phyloP scores from a whole-genome alignment of 2,888 invertebrate species.

The Lithosia quadra region DNA sequence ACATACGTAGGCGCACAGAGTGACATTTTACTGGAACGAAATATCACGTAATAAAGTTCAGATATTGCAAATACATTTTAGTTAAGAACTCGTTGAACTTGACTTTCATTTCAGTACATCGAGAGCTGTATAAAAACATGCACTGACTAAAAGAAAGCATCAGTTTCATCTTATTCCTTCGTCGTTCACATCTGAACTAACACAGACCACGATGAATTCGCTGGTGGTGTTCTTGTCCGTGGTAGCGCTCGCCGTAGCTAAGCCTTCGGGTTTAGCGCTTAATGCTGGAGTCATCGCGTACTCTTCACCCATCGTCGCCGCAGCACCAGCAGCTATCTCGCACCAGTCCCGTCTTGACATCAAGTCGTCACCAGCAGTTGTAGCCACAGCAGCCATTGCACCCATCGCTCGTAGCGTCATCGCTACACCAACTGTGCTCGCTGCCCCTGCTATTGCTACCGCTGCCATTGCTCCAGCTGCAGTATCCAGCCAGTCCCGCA shows the following conservation, averaged over 20 bases:
- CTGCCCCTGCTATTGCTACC: conserved; percentile 52
- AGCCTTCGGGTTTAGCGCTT: conserved; percentile 44
- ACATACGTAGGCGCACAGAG: no score
- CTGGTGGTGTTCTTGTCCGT: conserved; percentile 89
- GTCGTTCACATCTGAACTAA: conserved; percentile 78
- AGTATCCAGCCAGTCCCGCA: conserved; percentile 72
- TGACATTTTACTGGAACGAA: conserved; percentile 13
- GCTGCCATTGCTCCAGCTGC: conserved; percentile 65
- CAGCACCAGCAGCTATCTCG: conserved; percentile 63
- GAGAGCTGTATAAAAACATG: conserved; percentile 75
- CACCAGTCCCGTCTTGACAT: conserved; percentile 66
- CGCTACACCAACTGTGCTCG: conserved; percentile 45
- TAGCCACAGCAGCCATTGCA: conserved; percentile 58
- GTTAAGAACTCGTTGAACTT: conserved; percentile 76
- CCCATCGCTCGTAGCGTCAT: conserved; percentile 47
- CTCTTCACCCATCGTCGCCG: conserved; percentile 46
- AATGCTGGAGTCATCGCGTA: conserved; percentile 35
- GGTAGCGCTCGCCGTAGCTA: conserved; percentile 70
- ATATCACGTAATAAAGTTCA: conserved; percentile 41
- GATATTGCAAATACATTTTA: conserved; percentile 53
- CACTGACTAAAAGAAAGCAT: conserved; percentile 73
- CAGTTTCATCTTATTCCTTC: conserved; percentile 70
- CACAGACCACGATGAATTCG: conserved; percentile 88
- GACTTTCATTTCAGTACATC: conserved; percentile 75
- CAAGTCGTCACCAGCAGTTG: conserved; percentile 68